These are phyloP conservation scores for Gymnoscopelus microlampas DNA, from an alignment of 2,797 vertebrate genomes.

Conservation along the genomic window DNA sequence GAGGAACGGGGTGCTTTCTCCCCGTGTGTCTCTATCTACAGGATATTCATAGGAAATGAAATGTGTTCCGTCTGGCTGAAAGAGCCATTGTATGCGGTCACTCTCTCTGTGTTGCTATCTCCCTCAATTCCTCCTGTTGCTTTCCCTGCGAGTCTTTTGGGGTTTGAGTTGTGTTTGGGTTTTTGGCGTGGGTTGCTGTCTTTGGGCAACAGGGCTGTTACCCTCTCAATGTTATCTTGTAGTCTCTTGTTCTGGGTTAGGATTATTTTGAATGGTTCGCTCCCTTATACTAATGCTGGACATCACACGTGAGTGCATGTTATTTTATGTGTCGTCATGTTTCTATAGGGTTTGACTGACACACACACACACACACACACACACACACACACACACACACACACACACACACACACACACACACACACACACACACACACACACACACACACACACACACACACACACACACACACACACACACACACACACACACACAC, in stretches of 20 bases:
- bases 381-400: conserved; percentile 2
- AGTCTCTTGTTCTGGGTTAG: conserved; percentile 47
- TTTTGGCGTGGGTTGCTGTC: conserved; percentile 52
- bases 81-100: conserved; percentile 41
- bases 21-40: conserved; percentile 40
- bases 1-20: conserved; percentile 20
- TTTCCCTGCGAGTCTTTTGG: conserved; percentile 44
- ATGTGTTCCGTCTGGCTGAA: conserved; percentile 39
- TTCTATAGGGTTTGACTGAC: too few species aligned
- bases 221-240: conserved; percentile 50
- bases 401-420: conserved; percentile 22
- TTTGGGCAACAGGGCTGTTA: conserved; percentile 58
- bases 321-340: too few species aligned
- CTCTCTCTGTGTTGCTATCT: conserved; percentile 50
- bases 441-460: not conserved
- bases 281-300: conserved; percentile 42
- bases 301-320: too few species aligned
- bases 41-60: conserved; percentile 68
- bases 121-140: conserved; percentile 29
- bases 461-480: not conserved
- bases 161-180: conserved; percentile 38
- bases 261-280: conserved; percentile 52
- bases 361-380: conserved; percentile 17
- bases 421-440: not conserved
- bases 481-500: not conserved